Conservation (phyloP, 2,113 vertebrate genomes). For the Odocoileus virginianus region DNA sequence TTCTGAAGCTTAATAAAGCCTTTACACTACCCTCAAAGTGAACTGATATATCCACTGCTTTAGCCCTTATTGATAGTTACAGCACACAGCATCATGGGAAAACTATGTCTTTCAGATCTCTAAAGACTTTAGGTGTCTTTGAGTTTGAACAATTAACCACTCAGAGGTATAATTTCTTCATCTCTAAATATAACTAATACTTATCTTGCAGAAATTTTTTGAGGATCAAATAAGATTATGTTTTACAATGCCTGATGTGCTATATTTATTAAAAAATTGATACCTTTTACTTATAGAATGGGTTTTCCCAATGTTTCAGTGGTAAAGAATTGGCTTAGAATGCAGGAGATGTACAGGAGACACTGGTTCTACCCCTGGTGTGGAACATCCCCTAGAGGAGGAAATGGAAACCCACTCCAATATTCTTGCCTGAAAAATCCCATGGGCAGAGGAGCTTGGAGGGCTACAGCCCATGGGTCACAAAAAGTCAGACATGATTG, state of each 20-base stretch:
- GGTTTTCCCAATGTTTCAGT: neutral
- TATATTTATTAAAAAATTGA: slow-evolving; percentile 4
- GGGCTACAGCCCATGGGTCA: neutral
- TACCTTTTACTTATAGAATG: neutral
- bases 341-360: neutral
- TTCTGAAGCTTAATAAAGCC: neutral
- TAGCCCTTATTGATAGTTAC: neutral
- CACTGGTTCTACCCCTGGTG: neutral
- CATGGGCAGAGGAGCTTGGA: neutral
- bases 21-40: neutral
- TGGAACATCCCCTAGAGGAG: neutral
- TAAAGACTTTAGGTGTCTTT: neutral
- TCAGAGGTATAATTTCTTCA: neutral
- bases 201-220: neutral
- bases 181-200: neutral
- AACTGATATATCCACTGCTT: neutral
- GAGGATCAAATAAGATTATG: neutral
- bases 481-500: neutral
- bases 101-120: neutral
- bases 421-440: neutral
- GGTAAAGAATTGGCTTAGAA: neutral
- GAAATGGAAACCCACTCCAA: neutral
- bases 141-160: neutral
- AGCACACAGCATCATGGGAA: neutral
- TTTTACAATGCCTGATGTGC: neutral